Conservation (phyloP, 1,140 invertebrate genomes). For the Temnothorax longispinosus region DNA sequence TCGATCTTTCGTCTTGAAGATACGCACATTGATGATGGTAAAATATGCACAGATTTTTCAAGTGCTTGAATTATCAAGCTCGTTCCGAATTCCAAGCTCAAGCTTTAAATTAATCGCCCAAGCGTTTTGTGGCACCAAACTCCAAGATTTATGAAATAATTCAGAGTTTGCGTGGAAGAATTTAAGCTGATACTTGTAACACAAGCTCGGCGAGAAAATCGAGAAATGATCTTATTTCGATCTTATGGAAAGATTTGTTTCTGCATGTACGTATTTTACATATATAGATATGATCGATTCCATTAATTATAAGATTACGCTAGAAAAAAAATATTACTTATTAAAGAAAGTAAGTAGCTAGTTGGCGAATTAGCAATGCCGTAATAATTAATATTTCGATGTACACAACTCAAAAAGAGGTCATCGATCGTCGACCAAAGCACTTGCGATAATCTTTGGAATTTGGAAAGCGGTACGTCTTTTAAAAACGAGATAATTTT, state of each 20-base stretch:
- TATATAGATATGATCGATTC: too few species aligned
- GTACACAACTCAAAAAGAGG: too few species aligned
- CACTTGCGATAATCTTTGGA: background rate
- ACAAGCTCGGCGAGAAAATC: background rate
- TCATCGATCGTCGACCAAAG: too few species aligned
- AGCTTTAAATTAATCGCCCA: background rate
- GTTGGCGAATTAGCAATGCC: too few species aligned
- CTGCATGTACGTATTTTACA: too few species aligned
- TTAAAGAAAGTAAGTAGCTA: too few species aligned
- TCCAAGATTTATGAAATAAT: background rate
- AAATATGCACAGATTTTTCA: background rate
- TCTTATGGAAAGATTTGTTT: background rate
- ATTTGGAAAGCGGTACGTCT: background rate
- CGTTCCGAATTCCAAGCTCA: background rate
- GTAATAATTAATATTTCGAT: too few species aligned
- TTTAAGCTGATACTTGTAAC: background rate
- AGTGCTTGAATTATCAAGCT: background rate
- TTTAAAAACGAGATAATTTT: background rate
- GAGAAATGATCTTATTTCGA: background rate
- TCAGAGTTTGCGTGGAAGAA: background rate
- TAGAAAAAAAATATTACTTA: too few species aligned
- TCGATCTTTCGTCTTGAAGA: background rate
- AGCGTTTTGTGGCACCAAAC: background rate
- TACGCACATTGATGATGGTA: too few species aligned
- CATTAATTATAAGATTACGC: too few species aligned